Conservation (phyloP, 2,113 vertebrate genomes). For the Callorhinus ursinus region DNA sequence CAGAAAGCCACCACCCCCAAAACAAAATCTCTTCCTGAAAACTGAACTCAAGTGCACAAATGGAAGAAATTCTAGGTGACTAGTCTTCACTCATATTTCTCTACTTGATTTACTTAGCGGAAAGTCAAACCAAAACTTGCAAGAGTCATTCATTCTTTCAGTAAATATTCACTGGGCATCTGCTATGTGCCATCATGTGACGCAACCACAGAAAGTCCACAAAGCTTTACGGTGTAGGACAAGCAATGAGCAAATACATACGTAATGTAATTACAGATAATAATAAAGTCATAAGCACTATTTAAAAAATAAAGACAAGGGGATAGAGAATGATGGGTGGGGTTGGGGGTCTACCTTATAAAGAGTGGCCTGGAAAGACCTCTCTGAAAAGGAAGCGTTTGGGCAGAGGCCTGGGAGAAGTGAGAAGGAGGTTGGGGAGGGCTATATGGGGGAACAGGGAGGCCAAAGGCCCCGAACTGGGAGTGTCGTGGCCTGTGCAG, state of each 20-base stretch:
- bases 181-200: not conserved
- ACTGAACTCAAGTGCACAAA: not conserved
- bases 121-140: not conserved
- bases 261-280: rapidly evolving
- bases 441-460: too few relatives aligned
- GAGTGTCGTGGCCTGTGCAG: rapidly evolving
- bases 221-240: not conserved
- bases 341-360: too few relatives aligned
- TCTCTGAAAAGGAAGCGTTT: not conserved
- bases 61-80: not conserved
- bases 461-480: not conserved
- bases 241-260: not conserved
- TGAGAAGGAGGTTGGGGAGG: rapidly evolving
- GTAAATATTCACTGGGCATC: not conserved
- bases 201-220: not conserved
- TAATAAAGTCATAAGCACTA: not conserved
- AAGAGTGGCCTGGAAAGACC: not conserved
- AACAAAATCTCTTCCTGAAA: not conserved
- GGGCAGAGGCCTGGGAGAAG: not conserved
- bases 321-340: not conserved
- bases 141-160: not conserved
- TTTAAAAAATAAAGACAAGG: not conserved
- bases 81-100: not conserved
- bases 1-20: not conserved
- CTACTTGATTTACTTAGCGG: not conserved